phyloP scores from a whole-genome alignment of 2,797 vertebrate genomes.

The Rhinophrynus dorsalis region DNA sequence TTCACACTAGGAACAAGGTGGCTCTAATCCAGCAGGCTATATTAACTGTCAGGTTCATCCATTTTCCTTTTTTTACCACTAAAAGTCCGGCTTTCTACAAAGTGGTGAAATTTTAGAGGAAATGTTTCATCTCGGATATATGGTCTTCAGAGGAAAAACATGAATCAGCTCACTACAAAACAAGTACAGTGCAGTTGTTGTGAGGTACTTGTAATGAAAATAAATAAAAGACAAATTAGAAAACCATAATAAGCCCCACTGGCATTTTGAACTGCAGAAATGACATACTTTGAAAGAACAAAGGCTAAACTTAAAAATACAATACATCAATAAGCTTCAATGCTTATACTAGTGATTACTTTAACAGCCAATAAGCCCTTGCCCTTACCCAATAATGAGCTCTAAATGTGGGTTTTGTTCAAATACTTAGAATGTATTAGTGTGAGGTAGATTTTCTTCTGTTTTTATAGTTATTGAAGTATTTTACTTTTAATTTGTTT shows the following conservation, averaged over 20 bases:
- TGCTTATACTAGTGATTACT: background rate
- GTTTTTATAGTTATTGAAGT: conserved; percentile 12
- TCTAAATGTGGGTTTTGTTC: conserved; percentile 1
- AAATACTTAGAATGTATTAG: conserved; percentile 15
- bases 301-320: conserved; percentile 32
- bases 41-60: conserved; percentile 36
- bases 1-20: conserved; percentile 45
- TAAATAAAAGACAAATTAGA: conserved; percentile 35
- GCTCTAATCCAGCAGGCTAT: conserved; percentile 35
- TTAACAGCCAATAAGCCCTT: conserved; percentile 25
- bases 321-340: conserved; percentile 23
- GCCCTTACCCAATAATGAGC: conserved; percentile 28
- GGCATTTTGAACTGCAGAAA: conserved; percentile 31
- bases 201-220: conserved; percentile 27
- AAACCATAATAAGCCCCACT: conserved; percentile 28
- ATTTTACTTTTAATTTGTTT: conserved; percentile 2
- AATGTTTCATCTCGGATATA: conserved; percentile 45
- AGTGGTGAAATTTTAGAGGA: conserved; percentile 39
- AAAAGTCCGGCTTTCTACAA: conserved; percentile 41
- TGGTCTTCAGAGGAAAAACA: conserved; percentile 37
- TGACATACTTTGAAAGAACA: conserved; percentile 33
- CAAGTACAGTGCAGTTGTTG: conserved; percentile 17
- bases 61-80: conserved; percentile 33
- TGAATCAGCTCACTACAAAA: conserved; percentile 46
- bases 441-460: background rate